A percentile compares a stretch with the other conserved stretches of the same genome.
phyloP scores from a whole-genome alignment of 64 coral and sea anemone species.

The Stylophora pistillata region DNA sequence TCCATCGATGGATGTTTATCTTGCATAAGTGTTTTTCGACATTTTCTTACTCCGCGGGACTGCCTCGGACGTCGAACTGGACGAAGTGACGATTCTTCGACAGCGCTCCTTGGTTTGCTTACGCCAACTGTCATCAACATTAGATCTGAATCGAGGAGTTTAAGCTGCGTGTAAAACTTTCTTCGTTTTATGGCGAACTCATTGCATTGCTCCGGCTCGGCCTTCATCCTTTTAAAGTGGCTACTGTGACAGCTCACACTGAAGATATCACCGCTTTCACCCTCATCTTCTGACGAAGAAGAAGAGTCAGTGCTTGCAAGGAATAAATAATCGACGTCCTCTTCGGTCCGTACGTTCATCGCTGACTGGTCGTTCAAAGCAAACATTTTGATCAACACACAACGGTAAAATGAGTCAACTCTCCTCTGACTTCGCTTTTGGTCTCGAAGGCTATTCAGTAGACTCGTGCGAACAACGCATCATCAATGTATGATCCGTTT shows the following conservation, averaged over 20 bases:
- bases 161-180: slow-evolving; percentile 24
- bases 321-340: neutral
- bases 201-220: slow-evolving; percentile 5
- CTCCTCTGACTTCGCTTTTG: neutral
- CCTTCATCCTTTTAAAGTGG: slow-evolving; percentile 39
- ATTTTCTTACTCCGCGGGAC: neutral
- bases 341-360: neutral
- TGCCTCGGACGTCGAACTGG: neutral
- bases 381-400: neutral
- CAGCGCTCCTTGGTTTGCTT: neutral
- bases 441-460: too few species aligned
- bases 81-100: neutral
- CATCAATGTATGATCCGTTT: neutral
- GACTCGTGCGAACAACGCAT: neutral
- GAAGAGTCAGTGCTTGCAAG: slow-evolving; percentile 17
- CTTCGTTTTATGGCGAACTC: slow-evolving; percentile 19
- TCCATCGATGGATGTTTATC: neutral
- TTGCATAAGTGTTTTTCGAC: neutral
- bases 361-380: neutral
- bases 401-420: neutral
- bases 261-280: neutral
- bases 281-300: slow-evolving; percentile 29
- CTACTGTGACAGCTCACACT: slow-evolving; percentile 37
- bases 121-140: slow-evolving; percentile 17
- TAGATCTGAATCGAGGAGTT: slow-evolving; percentile 21